Base-by-base conservation (phyloP, 2,113 vertebrate species). In the Cercopithecus mona region DNA sequence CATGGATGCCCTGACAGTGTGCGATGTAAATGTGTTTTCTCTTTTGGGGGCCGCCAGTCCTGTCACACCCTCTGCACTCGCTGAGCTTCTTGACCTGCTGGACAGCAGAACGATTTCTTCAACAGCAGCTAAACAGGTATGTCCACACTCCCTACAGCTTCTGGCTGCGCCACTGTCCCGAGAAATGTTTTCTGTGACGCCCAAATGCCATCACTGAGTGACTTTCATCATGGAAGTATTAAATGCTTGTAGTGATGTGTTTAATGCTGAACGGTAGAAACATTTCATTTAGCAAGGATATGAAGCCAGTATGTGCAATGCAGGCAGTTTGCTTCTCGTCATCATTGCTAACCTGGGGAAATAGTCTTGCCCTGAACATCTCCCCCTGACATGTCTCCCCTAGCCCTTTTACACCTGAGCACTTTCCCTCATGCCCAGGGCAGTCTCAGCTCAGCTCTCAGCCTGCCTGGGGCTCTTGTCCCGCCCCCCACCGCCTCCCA, bases 41-140 rank as follows among this genome's bases (percentile, higher is more conserved):
- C 93, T 89, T 91, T 94, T 61, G 40, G 88, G 82, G 80, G 79
- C 43, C 95, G 61, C 82, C 98, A 99, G 99, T 98, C 99, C 99
- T 1, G 82, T 99, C 95, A 98, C 98, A 84, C 98, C 99, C 13
- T 90, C 97, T 11, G 96, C 98, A 40, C 98, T 99, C 92, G 99
- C 99, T 8, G 99, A 99, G 97, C 98, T 99, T 93, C 99, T 99
- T 97, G 98, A 99, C 81, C 99, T 99, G 90, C 98, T 99, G 88
- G 99, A 99, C 98, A 97, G 96, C 0, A 99, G 99, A 96, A 96
- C 91, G 6, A 99, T 99, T 98, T 99, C 99, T 66, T 99, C 99
- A 16, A 97, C 99, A 1, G 99, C 98, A 94, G 99, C 99, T 96
- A 99, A 99, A 97, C 99, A 98, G 98, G 99, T 99, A 97, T 97